Conservation (phyloP, 2,888 invertebrate genomes). For the Petrolisthes manimaculis region DNA sequence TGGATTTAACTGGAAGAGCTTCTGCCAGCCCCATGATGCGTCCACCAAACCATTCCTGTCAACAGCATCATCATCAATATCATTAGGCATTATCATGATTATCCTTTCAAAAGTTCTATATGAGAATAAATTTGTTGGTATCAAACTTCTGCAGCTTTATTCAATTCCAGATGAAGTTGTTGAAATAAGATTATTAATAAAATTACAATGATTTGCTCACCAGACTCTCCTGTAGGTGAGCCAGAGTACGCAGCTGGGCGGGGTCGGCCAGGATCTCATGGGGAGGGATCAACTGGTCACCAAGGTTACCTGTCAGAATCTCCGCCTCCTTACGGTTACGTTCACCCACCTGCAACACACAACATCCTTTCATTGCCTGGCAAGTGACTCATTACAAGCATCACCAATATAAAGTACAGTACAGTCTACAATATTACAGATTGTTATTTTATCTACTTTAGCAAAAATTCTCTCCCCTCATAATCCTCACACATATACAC, state of each 20-base stretch:
- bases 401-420: neutral
- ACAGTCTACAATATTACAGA: neutral
- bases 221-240: conserved; percentile 92
- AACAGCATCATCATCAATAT: no score
- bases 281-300: conserved; percentile 85
- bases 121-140: no score
- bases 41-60: conserved; percentile 69
- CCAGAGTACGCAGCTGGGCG: conserved; percentile 84
- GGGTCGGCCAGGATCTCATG: conserved; percentile 90
- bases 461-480: neutral
- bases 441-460: neutral
- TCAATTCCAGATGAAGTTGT: no score
- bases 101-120: no score
- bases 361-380: neutral
- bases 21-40: conserved; percentile 67
- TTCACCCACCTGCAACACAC: conserved; percentile 67
- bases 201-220: conserved; percentile 70
- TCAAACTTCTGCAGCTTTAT: no score
- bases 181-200: neutral
- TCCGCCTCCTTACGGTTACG: conserved; percentile 88
- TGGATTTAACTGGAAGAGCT: conserved; percentile 60
- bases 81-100: no score
- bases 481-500: neutral
- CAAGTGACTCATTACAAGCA: neutral
- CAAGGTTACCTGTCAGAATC: conserved; percentile 90